A percentile compares a stretch with the other conserved stretches of the same genome.
These are phyloP conservation scores for Strix aluco DNA, from an alignment of 2,113 vertebrate genomes.

Conservation along the genomic window DNA sequence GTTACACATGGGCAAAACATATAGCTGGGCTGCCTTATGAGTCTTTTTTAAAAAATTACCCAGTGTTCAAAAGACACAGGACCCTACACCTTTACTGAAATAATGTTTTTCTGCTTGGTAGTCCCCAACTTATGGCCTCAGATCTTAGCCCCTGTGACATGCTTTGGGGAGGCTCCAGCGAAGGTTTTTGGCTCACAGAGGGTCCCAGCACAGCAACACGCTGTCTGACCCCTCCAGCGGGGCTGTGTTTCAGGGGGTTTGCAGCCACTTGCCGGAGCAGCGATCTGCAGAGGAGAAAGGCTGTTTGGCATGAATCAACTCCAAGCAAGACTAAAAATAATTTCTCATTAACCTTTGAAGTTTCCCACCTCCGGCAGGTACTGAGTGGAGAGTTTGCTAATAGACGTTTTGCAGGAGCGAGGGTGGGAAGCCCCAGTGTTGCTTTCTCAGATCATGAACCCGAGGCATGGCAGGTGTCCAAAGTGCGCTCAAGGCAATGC, in stretches of 20 bases:
- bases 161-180: neutral
- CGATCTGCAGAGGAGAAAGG: neutral
- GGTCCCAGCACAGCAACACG: fast-evolving
- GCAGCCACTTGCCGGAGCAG: fast-evolving
- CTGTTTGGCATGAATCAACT: neutral
- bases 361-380: neutral
- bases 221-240: fast-evolving
- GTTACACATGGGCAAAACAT: neutral
- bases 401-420: neutral
- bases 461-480: neutral
- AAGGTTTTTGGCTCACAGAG: neutral
- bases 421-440: neutral
- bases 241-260: neutral
- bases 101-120: neutral
- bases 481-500: neutral
- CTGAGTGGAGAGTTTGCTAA: neutral
- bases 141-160: fast-evolving
- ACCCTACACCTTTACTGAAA: neutral
- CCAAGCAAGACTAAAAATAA: neutral
- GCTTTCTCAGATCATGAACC: neutral
- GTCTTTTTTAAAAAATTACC: neutral
- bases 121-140: neutral
- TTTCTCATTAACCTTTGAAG: neutral
- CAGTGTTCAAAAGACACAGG: neutral
- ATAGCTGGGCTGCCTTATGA: neutral